These are phyloP conservation scores for Terebella lapidaria DNA, from an alignment of 2,888 invertebrate species.

Conservation along the genomic window DNA sequence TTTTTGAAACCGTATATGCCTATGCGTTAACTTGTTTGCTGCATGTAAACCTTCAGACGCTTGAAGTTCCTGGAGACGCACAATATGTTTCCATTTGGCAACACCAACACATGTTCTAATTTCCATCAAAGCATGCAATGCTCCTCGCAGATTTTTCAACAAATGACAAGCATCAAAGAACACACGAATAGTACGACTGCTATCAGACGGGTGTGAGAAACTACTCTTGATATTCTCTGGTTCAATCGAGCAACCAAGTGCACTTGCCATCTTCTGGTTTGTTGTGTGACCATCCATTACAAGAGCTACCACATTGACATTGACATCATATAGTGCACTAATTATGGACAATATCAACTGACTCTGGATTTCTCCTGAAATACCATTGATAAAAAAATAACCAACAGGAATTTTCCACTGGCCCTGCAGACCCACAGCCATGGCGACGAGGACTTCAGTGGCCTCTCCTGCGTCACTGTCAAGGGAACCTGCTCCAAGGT, in stretches of 20 bases:
- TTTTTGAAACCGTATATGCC: not conserved
- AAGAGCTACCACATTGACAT: not conserved
- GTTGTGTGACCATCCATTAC: not conserved
- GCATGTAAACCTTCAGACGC: not conserved
- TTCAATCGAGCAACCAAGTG: too few species aligned
- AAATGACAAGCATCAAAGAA: conserved; percentile 1
- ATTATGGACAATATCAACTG: not conserved
- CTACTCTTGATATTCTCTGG: not conserved
- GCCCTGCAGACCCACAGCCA: not conserved
- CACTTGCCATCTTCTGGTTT: too few species aligned
- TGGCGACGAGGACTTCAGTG: not conserved
- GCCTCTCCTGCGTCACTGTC: not conserved
- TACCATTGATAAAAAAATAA: conserved; percentile 1
- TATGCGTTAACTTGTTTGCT: not conserved
- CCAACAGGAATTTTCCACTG: conserved; percentile 1
- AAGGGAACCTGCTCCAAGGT: not conserved
- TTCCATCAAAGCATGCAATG: not conserved
- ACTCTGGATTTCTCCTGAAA: not conserved
- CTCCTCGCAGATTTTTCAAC: not conserved
- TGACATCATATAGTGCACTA: not conserved
- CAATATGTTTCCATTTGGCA: not conserved
- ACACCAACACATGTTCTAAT: not conserved
- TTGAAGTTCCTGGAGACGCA: not conserved
- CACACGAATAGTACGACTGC: not conserved
- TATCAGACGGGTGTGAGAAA: not conserved